phyloP scores from a whole-genome alignment of 2,888 invertebrate genomes.

The Nematopogon swammerdamellus region DNA sequence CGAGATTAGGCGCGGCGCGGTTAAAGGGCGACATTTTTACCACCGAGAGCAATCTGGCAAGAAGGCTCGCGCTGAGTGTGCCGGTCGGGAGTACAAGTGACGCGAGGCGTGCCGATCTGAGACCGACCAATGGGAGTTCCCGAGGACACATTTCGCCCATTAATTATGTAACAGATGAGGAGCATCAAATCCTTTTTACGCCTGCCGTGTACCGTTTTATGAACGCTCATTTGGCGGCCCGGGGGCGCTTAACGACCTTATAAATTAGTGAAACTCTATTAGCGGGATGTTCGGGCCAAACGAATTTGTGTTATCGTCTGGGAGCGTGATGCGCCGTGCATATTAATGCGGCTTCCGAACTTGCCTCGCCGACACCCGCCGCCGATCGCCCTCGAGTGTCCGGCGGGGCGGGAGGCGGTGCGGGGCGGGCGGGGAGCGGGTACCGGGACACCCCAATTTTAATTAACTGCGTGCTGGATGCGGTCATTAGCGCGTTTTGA shows the following conservation, averaged over 20 bases:
- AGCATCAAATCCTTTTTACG: conserved; percentile 47
- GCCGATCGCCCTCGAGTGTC: neutral
- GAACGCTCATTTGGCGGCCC: conserved; percentile 10
- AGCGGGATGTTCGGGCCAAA: conserved; percentile 52
- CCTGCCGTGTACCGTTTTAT: conserved; percentile 42
- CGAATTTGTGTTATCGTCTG: conserved; percentile 56
- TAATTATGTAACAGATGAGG: conserved; percentile 43
- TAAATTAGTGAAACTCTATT: conserved; percentile 58
- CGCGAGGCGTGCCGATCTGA: neutral
- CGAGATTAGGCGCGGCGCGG: no score
- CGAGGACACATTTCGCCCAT: conserved; percentile 16
- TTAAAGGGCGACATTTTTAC: neutral
- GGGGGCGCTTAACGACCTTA: conserved; percentile 43
- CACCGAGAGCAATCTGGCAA: neutral
- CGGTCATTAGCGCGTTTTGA: no score
- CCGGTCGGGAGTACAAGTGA: neutral
- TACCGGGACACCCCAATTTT: no score
- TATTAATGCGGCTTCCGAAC: conserved; percentile 27
- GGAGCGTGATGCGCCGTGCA: conserved; percentile 36
- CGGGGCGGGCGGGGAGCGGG: no score
- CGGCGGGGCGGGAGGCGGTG: no score
- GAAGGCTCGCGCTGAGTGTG: neutral
- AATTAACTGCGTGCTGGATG: no score
- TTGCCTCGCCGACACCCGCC: conserved; percentile 14
- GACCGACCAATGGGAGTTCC: neutral